Percentiles rank a stretch among this genome's conserved stretches.
phyloP scores from a whole-genome alignment of 1,140 invertebrate genomes.

The Drosophila punjabiensis region DNA sequence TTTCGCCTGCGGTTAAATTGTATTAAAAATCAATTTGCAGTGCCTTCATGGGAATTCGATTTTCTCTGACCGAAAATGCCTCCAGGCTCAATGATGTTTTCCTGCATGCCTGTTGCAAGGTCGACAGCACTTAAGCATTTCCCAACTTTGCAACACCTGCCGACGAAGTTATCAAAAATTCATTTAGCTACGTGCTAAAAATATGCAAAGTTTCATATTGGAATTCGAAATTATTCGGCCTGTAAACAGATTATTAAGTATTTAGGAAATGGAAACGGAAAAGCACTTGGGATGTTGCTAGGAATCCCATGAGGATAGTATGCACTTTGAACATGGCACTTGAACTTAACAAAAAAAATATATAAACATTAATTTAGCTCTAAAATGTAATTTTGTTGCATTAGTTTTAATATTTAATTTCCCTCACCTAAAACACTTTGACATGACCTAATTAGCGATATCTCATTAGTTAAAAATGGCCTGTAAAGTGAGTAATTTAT shows the following conservation, averaged over 20 bases:
- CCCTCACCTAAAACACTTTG: neutral
- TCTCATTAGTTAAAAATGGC: neutral
- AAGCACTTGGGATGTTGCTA: neutral
- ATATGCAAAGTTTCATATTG: conserved; percentile 12
- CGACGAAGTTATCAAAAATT: conserved; percentile 20
- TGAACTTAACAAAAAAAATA: neutral
- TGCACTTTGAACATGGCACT: neutral
- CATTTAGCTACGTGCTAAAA: conserved; percentile 8
- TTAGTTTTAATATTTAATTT: conserved; percentile 13
- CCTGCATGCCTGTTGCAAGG: conserved; percentile 5
- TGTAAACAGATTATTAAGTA: conserved; percentile 17
- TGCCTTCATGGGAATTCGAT: conserved; percentile 43
- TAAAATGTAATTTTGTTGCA: neutral
- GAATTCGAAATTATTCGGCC: conserved; percentile 12
- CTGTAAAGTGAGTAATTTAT: conserved; percentile 4
- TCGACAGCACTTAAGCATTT: conserved; percentile 15
- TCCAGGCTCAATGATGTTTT: conserved; percentile 28
- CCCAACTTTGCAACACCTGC: conserved; percentile 3
- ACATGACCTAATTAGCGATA: conserved; percentile 3
- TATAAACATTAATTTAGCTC: neutral
- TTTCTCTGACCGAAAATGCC: conserved; percentile 35
- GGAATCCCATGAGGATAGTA: neutral
- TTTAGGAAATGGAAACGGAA: neutral
- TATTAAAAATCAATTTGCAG: conserved; percentile 57
- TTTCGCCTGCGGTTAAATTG: conserved; percentile 46